Base-by-base conservation (phyloP, 2,888 invertebrate species). In the Nasonia oneida region DNA sequence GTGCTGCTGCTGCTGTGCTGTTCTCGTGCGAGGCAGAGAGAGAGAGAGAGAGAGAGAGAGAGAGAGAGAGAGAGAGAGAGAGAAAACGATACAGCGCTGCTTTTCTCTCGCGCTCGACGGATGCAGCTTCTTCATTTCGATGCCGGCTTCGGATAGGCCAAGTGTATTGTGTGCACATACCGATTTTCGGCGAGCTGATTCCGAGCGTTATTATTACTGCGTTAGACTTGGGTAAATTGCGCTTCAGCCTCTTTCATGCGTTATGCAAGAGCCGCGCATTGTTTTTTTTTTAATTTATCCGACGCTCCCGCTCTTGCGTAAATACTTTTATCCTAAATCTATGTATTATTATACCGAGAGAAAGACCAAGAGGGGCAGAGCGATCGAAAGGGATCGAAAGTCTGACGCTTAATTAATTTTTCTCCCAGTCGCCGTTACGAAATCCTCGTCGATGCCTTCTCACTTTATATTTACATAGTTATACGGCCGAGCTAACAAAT, bases 281-380 rank as follows among this genome's bases (percentile, higher is more conserved):
- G 15, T 23, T 23, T 18, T 57, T 57, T 57, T 15, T 57, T n/a
- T 57, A 57, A 57, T 57, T 57, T 3, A 57, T 57, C 57, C 15
- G 57, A n/a, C 57, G n/a, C 57, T 57, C n/a, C 14, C 37, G 37
- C n/a, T 57, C 57, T 57, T 57, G 57, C 57, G 57, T 57, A 57
- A 57, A n/a, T 57, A 57, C 57, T 57, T n/a, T 57, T 57, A 57
- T 57, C 57, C 57, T 57, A 57, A 57, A 57, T 18, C 57, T 57
- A 18, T 57, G 5, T 47, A 47, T 47, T 47, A 12, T 47, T 47
- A 42, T 42, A 47, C 47, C 10, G 47, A 47, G 47, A 47, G 10
- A 47, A 10, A 47, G 42, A 42, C 8, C 0, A 10, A 42, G 10
- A 42, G 42, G 10, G 18, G 2, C 10, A 5, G 53, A 53, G 53